phyloP scores from a whole-genome alignment of 2,113 vertebrate genomes.

The Cynopterus brachyotis region DNA sequence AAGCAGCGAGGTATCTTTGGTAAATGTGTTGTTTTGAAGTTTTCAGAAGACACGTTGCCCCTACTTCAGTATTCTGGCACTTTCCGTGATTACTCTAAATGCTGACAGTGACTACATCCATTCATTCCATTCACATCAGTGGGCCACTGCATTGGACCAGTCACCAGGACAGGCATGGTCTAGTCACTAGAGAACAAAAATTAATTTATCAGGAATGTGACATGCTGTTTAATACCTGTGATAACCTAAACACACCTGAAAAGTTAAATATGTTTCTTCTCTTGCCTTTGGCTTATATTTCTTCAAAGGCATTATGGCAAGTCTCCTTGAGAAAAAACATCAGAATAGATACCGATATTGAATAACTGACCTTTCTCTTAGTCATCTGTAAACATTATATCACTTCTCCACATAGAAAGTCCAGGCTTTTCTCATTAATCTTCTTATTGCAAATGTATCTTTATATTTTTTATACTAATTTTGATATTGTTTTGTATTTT shows the following conservation, averaged over 20 bases:
- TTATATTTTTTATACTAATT: not conserved
- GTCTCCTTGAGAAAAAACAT: not conserved
- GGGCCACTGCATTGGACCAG: not conserved
- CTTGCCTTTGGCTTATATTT: not conserved
- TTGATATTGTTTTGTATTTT: not conserved
- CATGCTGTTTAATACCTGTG: not conserved
- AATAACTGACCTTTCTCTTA: not conserved
- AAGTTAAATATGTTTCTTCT: not conserved
- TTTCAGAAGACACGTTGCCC: not conserved
- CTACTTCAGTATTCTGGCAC: not conserved
- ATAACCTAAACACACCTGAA: not conserved
- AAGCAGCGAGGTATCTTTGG: not conserved
- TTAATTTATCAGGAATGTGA: not conserved
- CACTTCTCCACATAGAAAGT: not conserved
- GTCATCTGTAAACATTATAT: not conserved
- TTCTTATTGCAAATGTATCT: not conserved
- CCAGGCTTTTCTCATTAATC: not conserved
- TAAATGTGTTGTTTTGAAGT: not conserved
- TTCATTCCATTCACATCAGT: not conserved
- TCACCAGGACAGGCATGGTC: too few relatives aligned
- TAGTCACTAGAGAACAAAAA: not conserved
- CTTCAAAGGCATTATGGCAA: not conserved
- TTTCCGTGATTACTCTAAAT: not conserved
- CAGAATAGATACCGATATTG: not conserved
- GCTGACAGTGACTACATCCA: not conserved